Percentiles rank a stretch among this genome's conserved stretches.
phyloP scores from a whole-genome alignment of 2,888 invertebrate species.

The Acrobasis repandana region DNA sequence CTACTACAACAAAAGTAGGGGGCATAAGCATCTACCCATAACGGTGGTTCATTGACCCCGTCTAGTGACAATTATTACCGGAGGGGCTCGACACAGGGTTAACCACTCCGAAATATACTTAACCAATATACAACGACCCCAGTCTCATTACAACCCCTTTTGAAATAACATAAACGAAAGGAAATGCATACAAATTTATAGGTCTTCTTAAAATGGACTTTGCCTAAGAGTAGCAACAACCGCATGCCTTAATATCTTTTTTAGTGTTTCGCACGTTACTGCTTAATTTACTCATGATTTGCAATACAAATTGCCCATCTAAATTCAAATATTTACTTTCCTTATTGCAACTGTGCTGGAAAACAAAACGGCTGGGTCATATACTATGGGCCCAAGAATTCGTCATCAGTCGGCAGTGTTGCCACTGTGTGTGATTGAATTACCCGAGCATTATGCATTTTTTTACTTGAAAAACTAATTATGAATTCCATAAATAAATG shows the following conservation, averaged over 20 bases:
- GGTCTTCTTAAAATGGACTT: slow-evolving; percentile 38
- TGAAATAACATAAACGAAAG: slow-evolving; percentile 17
- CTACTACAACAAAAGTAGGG: slow-evolving; percentile 5
- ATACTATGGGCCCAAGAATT: too few relatives aligned
- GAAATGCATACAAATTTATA: slow-evolving; percentile 1
- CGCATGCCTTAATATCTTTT: slow-evolving; percentile 45
- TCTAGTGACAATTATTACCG: slow-evolving; percentile 59
- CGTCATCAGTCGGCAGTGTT: too few relatives aligned
- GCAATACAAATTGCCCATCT: neutral
- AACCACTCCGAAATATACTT: slow-evolving; percentile 42
- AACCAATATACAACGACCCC: slow-evolving; percentile 38
- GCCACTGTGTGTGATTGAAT: too few relatives aligned
- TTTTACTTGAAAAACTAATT: too few relatives aligned
- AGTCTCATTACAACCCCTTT: slow-evolving; percentile 20
- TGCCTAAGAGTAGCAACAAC: slow-evolving; percentile 40
- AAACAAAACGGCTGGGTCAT: too few relatives aligned
- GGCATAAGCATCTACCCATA: slow-evolving; percentile 30
- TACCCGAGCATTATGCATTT: too few relatives aligned
- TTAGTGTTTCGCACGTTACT: slow-evolving; percentile 39
- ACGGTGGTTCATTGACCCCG: slow-evolving; percentile 59
- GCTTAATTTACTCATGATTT: slow-evolving; percentile 9
- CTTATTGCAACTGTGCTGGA: too few relatives aligned
- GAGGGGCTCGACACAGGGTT: slow-evolving; percentile 51
- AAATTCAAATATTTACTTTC: too few relatives aligned
- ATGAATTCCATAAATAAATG: too few relatives aligned